Percentiles rank a stretch among this genome's conserved stretches.
Conservation (phyloP, 92 coral and sea anemone species). For the Parazoanthus swiftii region DNA sequence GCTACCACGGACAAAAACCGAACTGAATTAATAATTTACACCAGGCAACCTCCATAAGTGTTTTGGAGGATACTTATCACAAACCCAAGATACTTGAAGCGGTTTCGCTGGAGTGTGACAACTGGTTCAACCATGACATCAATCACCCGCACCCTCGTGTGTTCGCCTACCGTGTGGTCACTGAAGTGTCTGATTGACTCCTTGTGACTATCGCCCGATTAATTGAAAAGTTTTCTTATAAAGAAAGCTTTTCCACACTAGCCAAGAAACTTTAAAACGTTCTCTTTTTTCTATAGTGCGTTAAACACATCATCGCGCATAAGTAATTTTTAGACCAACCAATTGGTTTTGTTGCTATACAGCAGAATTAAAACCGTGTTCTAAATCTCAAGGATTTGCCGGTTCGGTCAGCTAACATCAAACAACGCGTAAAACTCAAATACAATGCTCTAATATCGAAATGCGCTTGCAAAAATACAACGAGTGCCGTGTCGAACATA, state of each 20-base stretch:
- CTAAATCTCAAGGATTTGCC: not conserved
- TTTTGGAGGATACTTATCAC: not conserved
- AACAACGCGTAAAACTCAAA: not conserved
- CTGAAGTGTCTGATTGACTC: not conserved
- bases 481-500: not conserved
- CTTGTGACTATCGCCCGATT: not conserved
- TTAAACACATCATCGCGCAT: too few species aligned
- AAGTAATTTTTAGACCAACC: too few species aligned
- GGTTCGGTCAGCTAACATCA: not conserved
- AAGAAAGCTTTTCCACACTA: not conserved
- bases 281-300: not conserved
- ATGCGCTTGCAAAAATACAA: not conserved
- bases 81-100: not conserved
- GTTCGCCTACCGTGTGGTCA: not conserved
- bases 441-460: not conserved
- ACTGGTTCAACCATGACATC: not conserved
- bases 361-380: not conserved
- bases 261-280: not conserved
- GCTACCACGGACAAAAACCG: not conserved
- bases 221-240: not conserved
- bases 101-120: not conserved
- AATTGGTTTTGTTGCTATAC: not conserved
- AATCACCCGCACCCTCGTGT: not conserved
- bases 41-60: not conserved
- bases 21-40: too few species aligned